Base-by-base conservation (phyloP, 2,113 vertebrate genomes). In the Pedionomus torquatus region DNA sequence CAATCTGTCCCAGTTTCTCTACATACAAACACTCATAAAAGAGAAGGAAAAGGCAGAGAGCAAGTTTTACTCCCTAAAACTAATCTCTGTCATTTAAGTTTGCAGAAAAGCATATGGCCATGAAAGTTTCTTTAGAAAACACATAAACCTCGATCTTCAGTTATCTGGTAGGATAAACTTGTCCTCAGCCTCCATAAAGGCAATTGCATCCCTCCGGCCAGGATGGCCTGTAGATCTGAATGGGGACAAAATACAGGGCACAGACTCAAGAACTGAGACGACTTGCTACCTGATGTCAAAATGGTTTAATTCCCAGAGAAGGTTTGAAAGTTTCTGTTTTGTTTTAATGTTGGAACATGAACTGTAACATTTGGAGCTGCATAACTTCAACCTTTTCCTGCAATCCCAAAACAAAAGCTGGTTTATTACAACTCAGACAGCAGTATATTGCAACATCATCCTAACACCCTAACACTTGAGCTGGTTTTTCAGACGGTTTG, bases 191-290 rank as follows among this genome's bases (percentile, higher is more conserved):
- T 21, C 30, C n/a, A 30, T 25, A 30, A 57, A 30, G 24, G 24
- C 24, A 64, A 46, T 3, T n/a, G 1, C 13, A 30, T 33, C 9
- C 52, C 16, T 71, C 60, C 28, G 21, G 5, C 24, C 11, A 24
- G 26, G 23, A 39, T 0, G 70, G 17, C 28, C 44, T 48, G 33
- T 11, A 63, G 18, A 41, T 28, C 5, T 0, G 2, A 37, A 49
- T 4, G 25, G 20, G 35, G 14, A 65, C 12, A 60, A 84, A 95
- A 83, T 1, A 71, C 72, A 60, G 17, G 7, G 48, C 30, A 31
- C 1, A 52, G 57, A 31, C 7, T 28, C 52, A 25, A 0, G 4
- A 55, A 30, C 7, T 20, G 25, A 35, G 41, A 26, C 30, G 49
- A 61, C 16, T 58, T 63, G 19, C 9, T 83, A 44, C 4, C 5